Evolutionary conservation across 2,888 invertebrate species (phyloP).

Genomic region (Taphrorychus bicolor): DNA sequence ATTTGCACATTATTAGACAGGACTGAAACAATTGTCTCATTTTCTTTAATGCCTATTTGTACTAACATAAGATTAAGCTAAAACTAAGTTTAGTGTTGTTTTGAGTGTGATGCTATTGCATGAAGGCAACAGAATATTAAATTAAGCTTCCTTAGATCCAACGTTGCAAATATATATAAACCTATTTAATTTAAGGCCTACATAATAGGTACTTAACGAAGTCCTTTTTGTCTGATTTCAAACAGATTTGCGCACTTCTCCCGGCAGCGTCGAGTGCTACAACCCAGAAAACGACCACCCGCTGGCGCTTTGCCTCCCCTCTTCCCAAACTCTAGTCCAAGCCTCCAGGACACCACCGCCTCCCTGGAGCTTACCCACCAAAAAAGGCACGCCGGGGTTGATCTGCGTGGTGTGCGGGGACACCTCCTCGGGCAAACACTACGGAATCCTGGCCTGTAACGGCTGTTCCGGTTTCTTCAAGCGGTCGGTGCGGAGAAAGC

Average conservation of each 20-base stretch:
- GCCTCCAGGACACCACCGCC: conserved; percentile 71
- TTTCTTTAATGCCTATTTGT: no score
- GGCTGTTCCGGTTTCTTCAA: conserved; percentile 99
- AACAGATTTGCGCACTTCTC: conserved; percentile 57
- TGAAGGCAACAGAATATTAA: no score
- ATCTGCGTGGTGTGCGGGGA: conserved; percentile 97
- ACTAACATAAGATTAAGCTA: no score
- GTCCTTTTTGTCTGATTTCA: background rate
- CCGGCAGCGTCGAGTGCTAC: conserved; percentile 58
- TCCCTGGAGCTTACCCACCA: conserved; percentile 61
- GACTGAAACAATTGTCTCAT: no score
- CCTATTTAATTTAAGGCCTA: no score
- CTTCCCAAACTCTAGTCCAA: conserved; percentile 67
- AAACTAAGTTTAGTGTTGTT: no score
- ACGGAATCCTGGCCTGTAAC: conserved; percentile 97
- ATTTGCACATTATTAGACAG: no score
- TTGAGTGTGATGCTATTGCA: no score
- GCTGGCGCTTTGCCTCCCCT: conserved; percentile 67
- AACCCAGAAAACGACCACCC: conserved; percentile 63
- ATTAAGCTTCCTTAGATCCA: no score
- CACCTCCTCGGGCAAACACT: conserved; percentile 96
- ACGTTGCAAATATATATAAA: no score
- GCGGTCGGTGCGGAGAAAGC: conserved; percentile 91
- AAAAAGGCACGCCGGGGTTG: conserved; percentile 74
- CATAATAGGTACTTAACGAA: no score